Evolutionary conservation across 2,888 invertebrate species (phyloP), one percentile per base, ranked within the genome.

Genomic region (Acrobeloides nanus): DNA sequence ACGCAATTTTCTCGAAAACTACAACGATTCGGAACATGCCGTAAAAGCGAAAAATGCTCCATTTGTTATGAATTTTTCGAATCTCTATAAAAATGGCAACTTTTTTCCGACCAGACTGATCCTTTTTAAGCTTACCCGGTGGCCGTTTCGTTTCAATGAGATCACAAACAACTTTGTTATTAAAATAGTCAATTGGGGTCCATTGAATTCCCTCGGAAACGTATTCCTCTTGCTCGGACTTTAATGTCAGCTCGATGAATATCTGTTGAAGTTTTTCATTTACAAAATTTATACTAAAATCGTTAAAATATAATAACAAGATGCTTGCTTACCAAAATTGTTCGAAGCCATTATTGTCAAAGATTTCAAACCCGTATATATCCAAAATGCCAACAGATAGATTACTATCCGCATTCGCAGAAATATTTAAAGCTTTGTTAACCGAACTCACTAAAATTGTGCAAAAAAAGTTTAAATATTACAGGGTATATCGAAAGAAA

Each of bases 251-350:
- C 61, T 84, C 83, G 61, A 83, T 83, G 74, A 84, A 84, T 46
- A 83, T 83, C 72, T 83, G 83, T 66, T 83, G 83, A 8, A 83
- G 76, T 66, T 83, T 83, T 72, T 84, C 83, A 68, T 83, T 83
- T 18, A 83, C 83, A 66, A 81, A 83, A 69, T 84, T 84, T 48
- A 83, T 83, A 71, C 83, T 67, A 48, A 43, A 66, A 82, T 20
- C 15, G 17, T 18, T n/a, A 17, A 17, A 27, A 18, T 25, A n/a
- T 7, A 2, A 4, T 25, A 3, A 42, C 4, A n/a, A 10, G 5
- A 18, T 33, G 0, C 18, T 8, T 23, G 39, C 57, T 24, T 27
- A 66, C 67, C 69, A 73, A 68, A 83, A 83, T 71, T 83, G 83
- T 64, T 83, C 83, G 74, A 83, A 84, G 18, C 83, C 83, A 68